These are phyloP conservation scores for Silurus asotus DNA, from an alignment of 2,113 vertebrate genomes.

Conservation along the genomic window DNA sequence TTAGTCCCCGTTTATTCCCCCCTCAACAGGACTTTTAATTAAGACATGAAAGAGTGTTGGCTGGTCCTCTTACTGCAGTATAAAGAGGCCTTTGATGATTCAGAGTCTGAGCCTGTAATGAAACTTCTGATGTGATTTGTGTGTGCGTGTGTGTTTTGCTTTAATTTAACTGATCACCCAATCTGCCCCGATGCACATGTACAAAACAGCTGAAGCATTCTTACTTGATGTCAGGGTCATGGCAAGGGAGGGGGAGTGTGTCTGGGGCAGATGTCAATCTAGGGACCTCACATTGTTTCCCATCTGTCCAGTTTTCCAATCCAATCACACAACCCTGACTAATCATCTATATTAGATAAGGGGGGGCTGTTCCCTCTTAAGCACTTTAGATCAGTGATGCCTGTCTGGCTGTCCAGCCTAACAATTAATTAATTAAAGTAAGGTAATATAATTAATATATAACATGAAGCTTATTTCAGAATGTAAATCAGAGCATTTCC, in stretches of 20 bases:
- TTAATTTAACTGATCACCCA: constrained; percentile 49
- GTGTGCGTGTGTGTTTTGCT: constrained; percentile 43
- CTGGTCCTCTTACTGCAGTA: constrained; percentile 34
- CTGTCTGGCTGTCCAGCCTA: constrained; percentile 8
- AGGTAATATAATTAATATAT: constrained; percentile 24
- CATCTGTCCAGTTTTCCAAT: constrained; percentile 33
- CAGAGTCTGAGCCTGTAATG: constrained; percentile 42
- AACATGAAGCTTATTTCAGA: background rate
- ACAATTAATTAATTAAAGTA: constrained; percentile 40
- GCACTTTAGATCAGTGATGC: constrained; percentile 29
- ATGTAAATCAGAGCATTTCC: constrained; percentile 2
- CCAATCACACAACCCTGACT: constrained; percentile 23
- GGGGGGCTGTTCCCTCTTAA: background rate
- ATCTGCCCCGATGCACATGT: constrained; percentile 29
- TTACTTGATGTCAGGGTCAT: constrained; percentile 23
- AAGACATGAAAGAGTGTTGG: constrained; percentile 39
- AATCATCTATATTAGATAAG: constrained; percentile 40
- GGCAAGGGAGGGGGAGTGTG: background rate
- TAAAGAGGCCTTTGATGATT: constrained; percentile 48
- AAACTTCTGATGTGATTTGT: constrained; percentile 55
- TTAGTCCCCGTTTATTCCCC: background rate
- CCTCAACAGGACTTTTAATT: constrained; percentile 43
- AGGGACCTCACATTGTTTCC: constrained; percentile 39
- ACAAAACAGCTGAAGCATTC: constrained; percentile 39
- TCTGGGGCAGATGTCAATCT: constrained; percentile 34